Percentiles rank a stretch among this genome's conserved stretches.
phyloP scores from a whole-genome alignment of 2,797 vertebrate genomes.

The Erethizon dorsatum region DNA sequence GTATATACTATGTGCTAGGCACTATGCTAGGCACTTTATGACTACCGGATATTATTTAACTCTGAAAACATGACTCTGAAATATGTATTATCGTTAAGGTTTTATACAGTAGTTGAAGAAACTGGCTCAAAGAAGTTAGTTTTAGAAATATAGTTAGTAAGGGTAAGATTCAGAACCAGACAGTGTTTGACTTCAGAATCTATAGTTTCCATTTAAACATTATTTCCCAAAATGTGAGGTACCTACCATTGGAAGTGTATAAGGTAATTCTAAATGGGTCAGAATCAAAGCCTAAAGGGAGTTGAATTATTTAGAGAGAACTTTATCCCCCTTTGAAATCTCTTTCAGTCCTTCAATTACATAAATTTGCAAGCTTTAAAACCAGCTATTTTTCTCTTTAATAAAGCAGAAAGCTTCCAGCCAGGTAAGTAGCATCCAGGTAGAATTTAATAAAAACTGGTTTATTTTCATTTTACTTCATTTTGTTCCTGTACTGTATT shows the following conservation, averaged over 20 bases:
- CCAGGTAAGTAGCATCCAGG: neutral
- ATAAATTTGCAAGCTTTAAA: constrained; percentile 3
- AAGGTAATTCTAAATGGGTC: neutral
- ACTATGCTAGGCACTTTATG: neutral
- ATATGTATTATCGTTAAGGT: neutral
- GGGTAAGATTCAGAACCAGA: neutral
- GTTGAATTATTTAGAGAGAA: constrained; percentile 43
- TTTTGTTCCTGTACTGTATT: constrained; percentile 28
- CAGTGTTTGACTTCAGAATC: neutral
- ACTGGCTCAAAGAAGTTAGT: neutral
- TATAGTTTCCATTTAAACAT: neutral
- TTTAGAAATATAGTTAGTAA: neutral
- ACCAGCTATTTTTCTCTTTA: constrained; percentile 34
- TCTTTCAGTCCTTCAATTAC: constrained; percentile 10
- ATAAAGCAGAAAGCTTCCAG: neutral
- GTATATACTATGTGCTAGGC: neutral
- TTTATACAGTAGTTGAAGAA: constrained; percentile 42
- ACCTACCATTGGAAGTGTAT: neutral
- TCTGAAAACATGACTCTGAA: neutral
- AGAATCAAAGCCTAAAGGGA: constrained; percentile 6
- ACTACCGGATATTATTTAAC: neutral
- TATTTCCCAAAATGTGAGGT: constrained; percentile 23
- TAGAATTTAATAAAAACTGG: neutral
- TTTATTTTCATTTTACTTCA: neutral
- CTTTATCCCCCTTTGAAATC: constrained; percentile 11